phyloP scores from a whole-genome alignment of 2,888 invertebrate genomes.

The Amphipoea oculea region DNA sequence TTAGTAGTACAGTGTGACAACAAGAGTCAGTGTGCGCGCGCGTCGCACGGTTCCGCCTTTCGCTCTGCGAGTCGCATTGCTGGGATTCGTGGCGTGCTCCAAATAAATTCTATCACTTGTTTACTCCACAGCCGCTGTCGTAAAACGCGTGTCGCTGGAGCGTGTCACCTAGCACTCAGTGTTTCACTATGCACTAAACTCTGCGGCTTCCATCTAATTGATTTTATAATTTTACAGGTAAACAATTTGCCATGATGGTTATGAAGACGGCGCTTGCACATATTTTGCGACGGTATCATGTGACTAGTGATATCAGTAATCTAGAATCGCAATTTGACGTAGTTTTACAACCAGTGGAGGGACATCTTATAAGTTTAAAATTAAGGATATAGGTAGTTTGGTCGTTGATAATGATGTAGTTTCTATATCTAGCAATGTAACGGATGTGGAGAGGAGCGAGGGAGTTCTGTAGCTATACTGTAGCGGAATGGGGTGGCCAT shows the following conservation, averaged over 20 bases:
- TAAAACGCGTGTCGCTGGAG: not conserved
- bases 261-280: constrained; percentile 34
- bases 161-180: not conserved
- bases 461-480: not conserved
- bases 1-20: not conserved
- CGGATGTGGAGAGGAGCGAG: not conserved
- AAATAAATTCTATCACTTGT: too few species aligned
- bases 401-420: not conserved
- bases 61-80: too few species aligned
- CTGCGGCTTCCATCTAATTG: not conserved
- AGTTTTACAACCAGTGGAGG: constrained; percentile 19
- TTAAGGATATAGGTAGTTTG: constrained; percentile 2
- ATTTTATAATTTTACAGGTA: constrained; percentile 26
- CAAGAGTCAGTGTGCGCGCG: too few species aligned
- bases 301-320: constrained; percentile 9
- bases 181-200: not conserved
- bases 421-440: not conserved
- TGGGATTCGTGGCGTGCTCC: too few species aligned
- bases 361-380: constrained; percentile 28
- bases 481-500: not conserved
- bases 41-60: too few species aligned
- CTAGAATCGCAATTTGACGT: constrained; percentile 15
- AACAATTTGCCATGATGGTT: constrained; percentile 21
- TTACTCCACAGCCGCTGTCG: too few species aligned
- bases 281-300: constrained; percentile 23